Base-by-base conservation (phyloP, 2,888 invertebrate genomes). In the Philonicus albiceps region DNA sequence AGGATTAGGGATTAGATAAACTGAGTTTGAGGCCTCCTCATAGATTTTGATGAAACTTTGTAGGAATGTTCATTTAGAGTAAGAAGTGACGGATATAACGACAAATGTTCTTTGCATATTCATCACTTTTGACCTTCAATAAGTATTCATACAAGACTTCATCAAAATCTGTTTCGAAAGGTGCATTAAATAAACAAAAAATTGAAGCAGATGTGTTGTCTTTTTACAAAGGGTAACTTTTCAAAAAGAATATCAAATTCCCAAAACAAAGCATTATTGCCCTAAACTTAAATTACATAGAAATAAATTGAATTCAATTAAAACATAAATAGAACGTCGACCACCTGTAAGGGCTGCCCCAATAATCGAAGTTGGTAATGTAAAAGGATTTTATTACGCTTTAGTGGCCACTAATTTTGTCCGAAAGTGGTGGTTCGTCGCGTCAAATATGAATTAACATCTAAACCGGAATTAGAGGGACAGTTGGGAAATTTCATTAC, bases 371-470 rank as follows among this genome's bases (percentile, higher is more conserved):
- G 27, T 78, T 19, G 78, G 22, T 80, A 53, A 80, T 80, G 43
- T 34, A 22, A 81, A 55, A 55, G 55, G 19, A 55, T 30, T 55
- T 81, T 55, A 81, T 81, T 19, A 81, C 55, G n/a, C 31, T 81
- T 16, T 49, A 37, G 53, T 80, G 80, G 53, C 64, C 81, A 64
- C 55, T 49, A 81, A 37, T 37, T 31, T 19, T 74, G 74, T 74
- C 37, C 55, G n/a, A 80, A 27, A 49, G 49, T 81, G 81, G 81
- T 55, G 55, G n/a, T 7, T 27, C 81, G 53, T 13, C 55, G 81
- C 55, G 49, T 49, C 55, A 81, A 81, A 81, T 81, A 31, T 81
- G 81, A 81, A 81, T 81, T 81, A 81, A 53, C 81, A 81, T 81
- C 81, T 78, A 81, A 81, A 81, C 81, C 81, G 81, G 55, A 81